Conservation (phyloP, 2,888 invertebrate species). For the Agriopis marginaria region DNA sequence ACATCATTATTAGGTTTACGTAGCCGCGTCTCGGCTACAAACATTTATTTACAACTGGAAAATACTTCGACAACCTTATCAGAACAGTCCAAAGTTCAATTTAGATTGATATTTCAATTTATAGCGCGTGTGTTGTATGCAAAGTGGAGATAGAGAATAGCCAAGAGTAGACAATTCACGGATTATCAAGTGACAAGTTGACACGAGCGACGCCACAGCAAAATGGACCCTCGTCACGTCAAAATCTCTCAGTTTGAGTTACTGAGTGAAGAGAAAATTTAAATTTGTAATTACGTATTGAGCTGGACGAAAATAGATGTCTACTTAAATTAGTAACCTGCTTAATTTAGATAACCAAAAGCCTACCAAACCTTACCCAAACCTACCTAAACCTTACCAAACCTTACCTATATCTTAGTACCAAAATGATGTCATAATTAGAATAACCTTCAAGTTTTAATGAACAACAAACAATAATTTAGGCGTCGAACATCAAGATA, state of each 20-base stretch:
- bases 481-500: too few relatives aligned
- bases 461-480: too few relatives aligned
- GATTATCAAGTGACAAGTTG: constrained; percentile 48
- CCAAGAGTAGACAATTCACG: constrained; percentile 41
- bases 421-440: too few relatives aligned
- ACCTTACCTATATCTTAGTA: too few relatives aligned
- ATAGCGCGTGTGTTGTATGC: constrained; percentile 16
- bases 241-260: constrained; percentile 33
- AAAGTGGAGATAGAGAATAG: constrained; percentile 28
- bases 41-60: constrained; percentile 5
- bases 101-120: constrained; percentile 10
- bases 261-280: constrained; percentile 22
- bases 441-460: too few relatives aligned
- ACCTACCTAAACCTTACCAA: too few relatives aligned
- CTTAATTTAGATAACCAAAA: neutral
- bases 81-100: constrained; percentile 11
- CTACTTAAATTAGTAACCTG: neutral
- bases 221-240: constrained; percentile 41
- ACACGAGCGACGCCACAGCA: constrained; percentile 29
- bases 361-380: too few relatives aligned
- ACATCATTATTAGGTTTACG: constrained; percentile 41
- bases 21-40: constrained; percentile 22
- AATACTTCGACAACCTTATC: constrained; percentile 16
- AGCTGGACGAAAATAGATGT: constrained; percentile 10
- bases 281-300: constrained; percentile 14